phyloP scores from a whole-genome alignment of 1,140 invertebrate species.

The Lordiphosa collinella region DNA sequence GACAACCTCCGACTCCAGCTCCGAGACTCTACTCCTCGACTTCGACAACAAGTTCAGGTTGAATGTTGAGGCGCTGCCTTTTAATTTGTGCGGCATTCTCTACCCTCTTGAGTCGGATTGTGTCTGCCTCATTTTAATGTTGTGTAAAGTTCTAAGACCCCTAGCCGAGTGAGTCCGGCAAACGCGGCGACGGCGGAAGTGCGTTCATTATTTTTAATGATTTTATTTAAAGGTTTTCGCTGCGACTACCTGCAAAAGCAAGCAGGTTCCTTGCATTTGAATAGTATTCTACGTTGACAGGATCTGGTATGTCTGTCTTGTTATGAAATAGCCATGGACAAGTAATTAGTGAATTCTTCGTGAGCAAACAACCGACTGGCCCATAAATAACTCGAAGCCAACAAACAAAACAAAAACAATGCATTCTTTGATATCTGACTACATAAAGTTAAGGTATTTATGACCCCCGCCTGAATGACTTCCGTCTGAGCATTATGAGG shows the following conservation, averaged over 20 bases:
- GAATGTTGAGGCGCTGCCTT: conserved; percentile 41
- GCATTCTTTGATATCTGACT: too few species aligned
- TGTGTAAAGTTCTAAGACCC: conserved; percentile 70
- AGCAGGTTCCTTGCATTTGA: too few species aligned
- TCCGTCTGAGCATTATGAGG: too few species aligned
- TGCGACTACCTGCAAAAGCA: conserved; percentile 9
- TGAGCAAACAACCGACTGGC: too few species aligned
- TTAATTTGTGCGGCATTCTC: conserved; percentile 70
- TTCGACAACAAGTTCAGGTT: conserved; percentile 37
- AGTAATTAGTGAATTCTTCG: too few species aligned
- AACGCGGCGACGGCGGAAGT: conserved; percentile 52
- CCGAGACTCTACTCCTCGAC: conserved; percentile 15
- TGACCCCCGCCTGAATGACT: too few species aligned
- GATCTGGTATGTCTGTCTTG: too few species aligned
- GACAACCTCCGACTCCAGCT: conserved; percentile 26
- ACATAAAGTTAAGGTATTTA: too few species aligned
- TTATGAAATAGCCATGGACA: too few species aligned
- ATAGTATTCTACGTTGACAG: too few species aligned
- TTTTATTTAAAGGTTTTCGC: conserved; percentile 60
- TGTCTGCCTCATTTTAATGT: conserved; percentile 61
- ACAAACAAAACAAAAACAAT: too few species aligned
- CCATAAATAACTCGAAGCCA: too few species aligned
- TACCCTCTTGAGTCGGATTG: neutral
- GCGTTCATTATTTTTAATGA: conserved; percentile 77
- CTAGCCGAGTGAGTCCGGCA: conserved; percentile 8